Percentiles rank a stretch among this genome's conserved stretches.
These are phyloP conservation scores for Corbicula japonica DNA, from an alignment of 2,888 invertebrate species.

Conservation along the genomic window DNA sequence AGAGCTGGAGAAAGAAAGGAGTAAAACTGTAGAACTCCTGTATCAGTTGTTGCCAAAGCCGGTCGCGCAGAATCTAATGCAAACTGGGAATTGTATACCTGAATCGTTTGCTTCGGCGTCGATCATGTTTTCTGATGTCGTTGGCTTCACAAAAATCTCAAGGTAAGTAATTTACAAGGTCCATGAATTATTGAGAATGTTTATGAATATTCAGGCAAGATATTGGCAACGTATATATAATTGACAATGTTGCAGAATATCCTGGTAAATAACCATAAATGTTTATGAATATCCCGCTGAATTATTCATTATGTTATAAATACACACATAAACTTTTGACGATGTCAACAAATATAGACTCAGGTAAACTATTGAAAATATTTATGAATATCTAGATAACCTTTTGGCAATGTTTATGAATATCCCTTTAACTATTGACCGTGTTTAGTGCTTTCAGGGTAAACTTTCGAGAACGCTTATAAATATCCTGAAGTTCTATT, in stretches of 20 bases:
- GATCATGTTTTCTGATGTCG: constrained; percentile 11
- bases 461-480: too few species aligned
- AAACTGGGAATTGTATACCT: neutral
- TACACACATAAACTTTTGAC: too few species aligned
- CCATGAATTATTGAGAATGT: neutral
- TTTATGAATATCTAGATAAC: too few species aligned
- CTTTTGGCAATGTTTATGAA: too few species aligned
- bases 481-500: too few species aligned
- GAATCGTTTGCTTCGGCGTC: constrained; percentile 3
- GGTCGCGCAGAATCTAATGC: neutral
- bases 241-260: neutral
- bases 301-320: too few species aligned
- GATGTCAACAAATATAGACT: too few species aligned
- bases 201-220: neutral
- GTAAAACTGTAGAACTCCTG: neutral
- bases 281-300: too few species aligned
- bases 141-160: constrained; percentile 2
- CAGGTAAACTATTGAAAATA: too few species aligned
- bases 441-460: too few species aligned
- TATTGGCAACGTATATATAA: neutral
- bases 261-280: neutral
- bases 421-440: too few species aligned
- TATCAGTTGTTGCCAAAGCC: neutral
- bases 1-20: neutral
- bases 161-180: neutral